A percentile compares a stretch with the other conserved stretches of the same genome.
phyloP scores from a whole-genome alignment of 2,797 vertebrate genomes.

The Aulostomus chinensis region DNA sequence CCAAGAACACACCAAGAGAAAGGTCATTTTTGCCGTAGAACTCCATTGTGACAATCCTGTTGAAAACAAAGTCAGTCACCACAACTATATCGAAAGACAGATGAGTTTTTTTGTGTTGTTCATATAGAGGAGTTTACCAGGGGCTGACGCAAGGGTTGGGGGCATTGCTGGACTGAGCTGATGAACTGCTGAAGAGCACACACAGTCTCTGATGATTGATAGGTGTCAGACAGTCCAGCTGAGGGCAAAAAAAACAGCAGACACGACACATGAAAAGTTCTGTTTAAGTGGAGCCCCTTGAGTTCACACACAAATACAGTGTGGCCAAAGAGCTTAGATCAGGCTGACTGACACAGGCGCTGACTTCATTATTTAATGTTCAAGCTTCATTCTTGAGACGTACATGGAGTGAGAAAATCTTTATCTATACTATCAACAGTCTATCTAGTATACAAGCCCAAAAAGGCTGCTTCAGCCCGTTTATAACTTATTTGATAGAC shows the following conservation, averaged over 20 bases:
- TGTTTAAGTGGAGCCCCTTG: too few relatives aligned
- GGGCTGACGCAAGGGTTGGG: constrained; percentile 98
- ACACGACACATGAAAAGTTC: neutral
- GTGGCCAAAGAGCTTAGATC: too few relatives aligned
- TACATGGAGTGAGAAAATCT: too few relatives aligned
- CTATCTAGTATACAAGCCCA: too few relatives aligned
- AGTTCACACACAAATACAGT: too few relatives aligned
- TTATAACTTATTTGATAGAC: neutral
- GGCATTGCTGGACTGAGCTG: constrained; percentile 93
- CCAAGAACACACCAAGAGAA: constrained; percentile 95
- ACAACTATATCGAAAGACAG: neutral
- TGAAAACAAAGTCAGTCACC: neutral
- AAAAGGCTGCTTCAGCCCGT: neutral
- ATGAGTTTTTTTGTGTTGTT: neutral
- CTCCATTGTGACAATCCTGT: constrained; percentile 98
- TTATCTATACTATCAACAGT: too few relatives aligned
- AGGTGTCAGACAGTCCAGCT: constrained; percentile 95
- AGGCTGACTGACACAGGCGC: too few relatives aligned
- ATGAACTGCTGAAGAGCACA: constrained; percentile 98
- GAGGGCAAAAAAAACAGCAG: constrained; percentile 24
- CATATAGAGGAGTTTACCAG: constrained; percentile 80
- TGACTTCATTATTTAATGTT: too few relatives aligned
- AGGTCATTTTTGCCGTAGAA: constrained; percentile 99
- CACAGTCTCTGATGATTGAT: constrained; percentile 95
- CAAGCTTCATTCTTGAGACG: too few relatives aligned